phyloP scores from a whole-genome alignment of 2,888 invertebrate species.

The Lumbricus terrestris region DNA sequence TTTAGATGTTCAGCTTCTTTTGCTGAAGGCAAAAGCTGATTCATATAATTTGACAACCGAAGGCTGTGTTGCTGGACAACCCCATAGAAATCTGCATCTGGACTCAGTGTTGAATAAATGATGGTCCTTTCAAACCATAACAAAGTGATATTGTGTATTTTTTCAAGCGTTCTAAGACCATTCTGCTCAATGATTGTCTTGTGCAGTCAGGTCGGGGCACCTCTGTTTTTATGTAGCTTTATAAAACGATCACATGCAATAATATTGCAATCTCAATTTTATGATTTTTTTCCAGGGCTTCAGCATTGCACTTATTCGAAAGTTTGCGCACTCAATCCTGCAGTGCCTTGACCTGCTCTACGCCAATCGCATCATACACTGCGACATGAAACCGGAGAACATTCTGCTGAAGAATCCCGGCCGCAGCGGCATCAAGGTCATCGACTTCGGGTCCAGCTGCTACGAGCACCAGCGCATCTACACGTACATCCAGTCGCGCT shows the following conservation, averaged over 20 bases:
- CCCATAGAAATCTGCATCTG: not conserved
- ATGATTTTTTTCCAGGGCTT: conserved; percentile 70
- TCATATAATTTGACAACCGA: not conserved
- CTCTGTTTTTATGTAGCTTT: too few species aligned
- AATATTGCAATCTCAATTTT: not conserved
- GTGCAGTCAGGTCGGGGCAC: too few species aligned
- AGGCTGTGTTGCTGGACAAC: not conserved
- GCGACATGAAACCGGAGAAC: conserved; percentile 99
- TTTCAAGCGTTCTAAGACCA: too few species aligned
- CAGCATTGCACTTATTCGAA: conserved; percentile 90
- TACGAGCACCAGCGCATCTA: conserved; percentile 97
- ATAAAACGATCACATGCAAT: too few species aligned
- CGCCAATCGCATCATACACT: conserved; percentile 95
- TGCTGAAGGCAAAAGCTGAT: not conserved
- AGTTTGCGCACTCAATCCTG: conserved; percentile 94
- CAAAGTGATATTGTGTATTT: not conserved
- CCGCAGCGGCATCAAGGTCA: conserved; percentile 95
- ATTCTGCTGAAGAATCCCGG: conserved; percentile 97
- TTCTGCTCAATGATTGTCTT: too few species aligned
- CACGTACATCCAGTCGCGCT: conserved; percentile 97
- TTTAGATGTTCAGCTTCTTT: not conserved
- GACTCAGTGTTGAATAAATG: not conserved
- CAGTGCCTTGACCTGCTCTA: conserved; percentile 91
- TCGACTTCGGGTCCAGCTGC: conserved; percentile 98
- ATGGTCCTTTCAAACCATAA: not conserved